Conservation (phyloP, 2,888 invertebrate species). For the Aethes cnicana region DNA sequence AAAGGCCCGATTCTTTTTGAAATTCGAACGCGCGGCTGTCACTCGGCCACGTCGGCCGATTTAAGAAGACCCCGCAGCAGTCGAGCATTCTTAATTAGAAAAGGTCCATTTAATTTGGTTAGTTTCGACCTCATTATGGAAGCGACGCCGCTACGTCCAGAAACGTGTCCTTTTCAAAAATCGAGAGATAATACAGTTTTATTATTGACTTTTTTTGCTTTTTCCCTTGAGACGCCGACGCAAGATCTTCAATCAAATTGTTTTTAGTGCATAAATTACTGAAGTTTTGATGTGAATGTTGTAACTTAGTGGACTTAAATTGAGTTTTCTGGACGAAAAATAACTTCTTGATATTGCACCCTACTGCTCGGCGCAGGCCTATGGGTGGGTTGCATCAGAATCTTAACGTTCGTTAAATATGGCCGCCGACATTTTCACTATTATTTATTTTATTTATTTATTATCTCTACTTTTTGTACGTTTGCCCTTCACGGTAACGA, state of each 20-base stretch:
- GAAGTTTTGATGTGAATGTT: conserved; percentile 9
- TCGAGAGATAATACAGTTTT: conserved; percentile 56
- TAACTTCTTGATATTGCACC: too few species aligned
- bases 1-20: conserved; percentile 58
- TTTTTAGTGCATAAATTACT: conserved; percentile 33
- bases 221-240: conserved; percentile 31
- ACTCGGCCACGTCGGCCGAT: conserved; percentile 47
- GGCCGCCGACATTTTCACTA: too few species aligned
- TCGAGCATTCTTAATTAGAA: conserved; percentile 14
- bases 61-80: conserved; percentile 37
- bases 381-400: too few species aligned
- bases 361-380: too few species aligned
- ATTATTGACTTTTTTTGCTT: conserved; percentile 43
- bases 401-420: too few species aligned
- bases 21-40: conserved; percentile 64
- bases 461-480: too few species aligned
- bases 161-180: conserved; percentile 65
- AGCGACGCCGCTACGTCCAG: conserved; percentile 45
- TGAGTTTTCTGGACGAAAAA: conserved; percentile 15
- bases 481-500: too few species aligned
- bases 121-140: conserved; percentile 53
- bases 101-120: conserved; percentile 42
- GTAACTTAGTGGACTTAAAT: neutral
- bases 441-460: too few species aligned
- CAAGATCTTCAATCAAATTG: conserved; percentile 33